These are phyloP conservation scores for Stratiolaelaps scimitus DNA, from an alignment of 1,140 invertebrate species.

Conservation along the genomic window DNA sequence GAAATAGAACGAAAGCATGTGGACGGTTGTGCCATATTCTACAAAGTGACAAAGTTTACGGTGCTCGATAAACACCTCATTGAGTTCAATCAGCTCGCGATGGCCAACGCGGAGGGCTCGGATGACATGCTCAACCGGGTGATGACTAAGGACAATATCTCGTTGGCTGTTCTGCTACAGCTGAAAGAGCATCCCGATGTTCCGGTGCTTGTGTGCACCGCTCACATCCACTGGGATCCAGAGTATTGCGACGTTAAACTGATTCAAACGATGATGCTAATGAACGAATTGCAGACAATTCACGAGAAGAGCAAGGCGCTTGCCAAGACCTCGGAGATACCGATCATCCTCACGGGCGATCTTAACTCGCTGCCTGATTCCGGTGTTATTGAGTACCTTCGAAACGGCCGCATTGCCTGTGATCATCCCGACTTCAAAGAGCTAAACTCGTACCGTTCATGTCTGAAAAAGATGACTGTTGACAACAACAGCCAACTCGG, in stretches of 20 bases:
- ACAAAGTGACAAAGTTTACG: constrained; percentile 71
- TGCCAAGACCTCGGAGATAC: constrained; percentile 47
- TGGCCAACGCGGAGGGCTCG: constrained; percentile 92
- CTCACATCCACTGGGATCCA: constrained; percentile 99
- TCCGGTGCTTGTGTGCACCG: constrained; percentile 84
- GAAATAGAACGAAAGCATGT: constrained; percentile 93
- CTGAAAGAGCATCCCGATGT: constrained; percentile 76
- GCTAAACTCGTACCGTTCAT: constrained; percentile 70
- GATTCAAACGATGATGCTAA: constrained; percentile 98
- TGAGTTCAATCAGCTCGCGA: constrained; percentile 96
- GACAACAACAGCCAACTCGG: constrained; percentile 38
- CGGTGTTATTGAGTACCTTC: constrained; percentile 90
- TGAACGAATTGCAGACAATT: constrained; percentile 66
- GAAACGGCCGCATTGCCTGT: constrained; percentile 67
- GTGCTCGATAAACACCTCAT: constrained; percentile 85
- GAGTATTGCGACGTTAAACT: constrained; percentile 99
- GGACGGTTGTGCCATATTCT: constrained; percentile 99
- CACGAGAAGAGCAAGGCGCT: constrained; percentile 51
- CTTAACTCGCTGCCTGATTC: constrained; percentile 97
- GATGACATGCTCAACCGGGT: constrained; percentile 98
- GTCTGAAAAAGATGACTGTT: constrained; percentile 63
- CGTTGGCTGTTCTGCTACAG: constrained; percentile 80
- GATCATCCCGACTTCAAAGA: constrained; percentile 95
- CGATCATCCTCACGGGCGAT: constrained; percentile 90
- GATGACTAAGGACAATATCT: constrained; percentile 99